Evolutionary conservation across 2,888 invertebrate genomes (phyloP).

Genomic region (Cryptophagus acutangulus): DNA sequence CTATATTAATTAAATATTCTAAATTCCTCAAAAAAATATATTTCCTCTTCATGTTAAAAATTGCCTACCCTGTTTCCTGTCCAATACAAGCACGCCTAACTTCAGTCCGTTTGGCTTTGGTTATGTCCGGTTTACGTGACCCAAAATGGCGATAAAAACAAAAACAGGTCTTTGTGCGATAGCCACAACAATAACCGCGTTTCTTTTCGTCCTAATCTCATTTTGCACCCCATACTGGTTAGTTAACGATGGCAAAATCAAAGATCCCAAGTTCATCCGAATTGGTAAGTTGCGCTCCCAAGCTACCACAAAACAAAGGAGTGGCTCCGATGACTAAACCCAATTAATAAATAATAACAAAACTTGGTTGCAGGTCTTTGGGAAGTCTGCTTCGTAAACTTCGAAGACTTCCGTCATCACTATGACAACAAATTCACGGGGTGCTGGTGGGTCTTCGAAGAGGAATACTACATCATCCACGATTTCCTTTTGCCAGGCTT

Average conservation of each 20-base stretch:
- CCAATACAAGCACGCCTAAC: no score
- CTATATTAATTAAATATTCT: no score
- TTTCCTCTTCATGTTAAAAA: no score
- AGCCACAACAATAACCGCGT: constrained; percentile 60
- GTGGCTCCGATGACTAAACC: constrained; percentile 27
- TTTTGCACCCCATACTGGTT: constrained; percentile 88
- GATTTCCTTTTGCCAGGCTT: constrained; percentile 85
- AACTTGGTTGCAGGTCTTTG: constrained; percentile 71
- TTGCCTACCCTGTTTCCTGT: no score
- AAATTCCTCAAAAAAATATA: no score
- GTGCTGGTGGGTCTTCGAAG: constrained; percentile 97
- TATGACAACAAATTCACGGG: constrained; percentile 81
- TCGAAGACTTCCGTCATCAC: constrained; percentile 77
- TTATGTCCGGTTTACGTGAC: no score
- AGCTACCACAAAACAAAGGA: constrained; percentile 25
- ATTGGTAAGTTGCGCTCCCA: constrained; percentile 60
- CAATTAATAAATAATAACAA: constrained; percentile 2
- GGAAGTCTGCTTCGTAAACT: constrained; percentile 89
- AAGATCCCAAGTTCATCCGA: constrained; percentile 72
- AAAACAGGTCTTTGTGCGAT: constrained; percentile 63
- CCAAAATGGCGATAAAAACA: constrained; percentile 56
- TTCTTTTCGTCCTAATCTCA: constrained; percentile 69
- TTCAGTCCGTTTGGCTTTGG: no score
- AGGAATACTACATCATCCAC: constrained; percentile 92
- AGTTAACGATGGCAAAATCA: constrained; percentile 71